Base-by-base conservation (phyloP, 2,113 vertebrate species). In the Toxotes chatareus region DNA sequence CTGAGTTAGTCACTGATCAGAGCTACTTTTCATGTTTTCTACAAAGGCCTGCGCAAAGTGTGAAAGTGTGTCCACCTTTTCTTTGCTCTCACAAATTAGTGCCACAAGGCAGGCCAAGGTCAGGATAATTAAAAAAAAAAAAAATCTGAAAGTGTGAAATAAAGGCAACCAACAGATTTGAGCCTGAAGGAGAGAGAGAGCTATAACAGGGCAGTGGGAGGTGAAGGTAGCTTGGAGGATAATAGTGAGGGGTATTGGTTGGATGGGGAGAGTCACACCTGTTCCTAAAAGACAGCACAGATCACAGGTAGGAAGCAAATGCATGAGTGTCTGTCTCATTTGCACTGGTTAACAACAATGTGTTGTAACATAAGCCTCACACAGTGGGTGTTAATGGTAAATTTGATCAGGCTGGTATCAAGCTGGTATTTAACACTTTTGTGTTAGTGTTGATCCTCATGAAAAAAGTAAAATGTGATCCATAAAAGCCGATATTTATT, bases 51-150 rank as follows among this genome's bases (percentile, higher is more conserved):
- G 32, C 8, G 7, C 3, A 21, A 49, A 44, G 42, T 82, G 65
- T 76, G 13, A 81, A 86, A 78, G 21, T 53, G 49, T 62, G 40
- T 74, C 60, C 51, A 59, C 55, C 49, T 49, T 73, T 70, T 53
- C 8, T 42, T 51, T 17, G 11, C 27, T 10, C 13, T 44, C 17
- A 3, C 0, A 0, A 0, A 14, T 57, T 34, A 31, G 14, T 40
- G 17, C 36, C 27, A 60, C 8, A 49, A 27, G 31, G 14, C 60
- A 38, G 1, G n/a, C 27, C 71, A 57, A 55, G 49, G 80, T 77
- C 69, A 76, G 38, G 16, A 14, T 56, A n/a, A 44, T 61, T 9
- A 27, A 21, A 68, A 47, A 38, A 40, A 53, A 62, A 38, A 16
- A 56, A 60, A 44, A 13, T 65, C 1, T 63, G 44, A 68, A 74